These are phyloP conservation scores for Zaprionus davidi DNA, from an alignment of 1,140 invertebrate genomes.

Conservation along the genomic window DNA sequence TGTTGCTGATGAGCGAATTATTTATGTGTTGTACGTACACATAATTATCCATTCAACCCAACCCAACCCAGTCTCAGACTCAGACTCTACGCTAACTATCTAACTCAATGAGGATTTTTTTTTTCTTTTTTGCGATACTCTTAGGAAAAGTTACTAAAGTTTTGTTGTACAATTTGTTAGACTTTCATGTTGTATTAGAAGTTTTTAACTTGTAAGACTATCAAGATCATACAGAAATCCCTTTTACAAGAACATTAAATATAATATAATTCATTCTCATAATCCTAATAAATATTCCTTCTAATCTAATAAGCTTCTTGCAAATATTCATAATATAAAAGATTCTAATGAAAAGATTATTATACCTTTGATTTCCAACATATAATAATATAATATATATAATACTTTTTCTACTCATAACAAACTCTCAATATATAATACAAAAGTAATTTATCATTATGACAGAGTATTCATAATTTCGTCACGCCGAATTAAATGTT, in stretches of 20 bases:
- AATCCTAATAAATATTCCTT: no score
- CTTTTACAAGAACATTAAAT: background rate
- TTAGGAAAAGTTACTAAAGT: background rate
- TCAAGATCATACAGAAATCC: background rate
- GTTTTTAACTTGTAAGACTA: background rate
- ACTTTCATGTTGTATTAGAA: background rate
- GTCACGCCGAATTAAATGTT: slow-evolving; percentile 9
- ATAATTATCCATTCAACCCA: slow-evolving; percentile 68
- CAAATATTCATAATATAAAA: no score
- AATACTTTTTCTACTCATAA: no score
- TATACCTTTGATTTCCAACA: no score
- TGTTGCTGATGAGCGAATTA: slow-evolving; percentile 64
- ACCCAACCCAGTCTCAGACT: background rate
- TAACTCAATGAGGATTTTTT: slow-evolving; percentile 43
- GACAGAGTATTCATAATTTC: slow-evolving; percentile 25
- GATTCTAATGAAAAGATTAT: no score
- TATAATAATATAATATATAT: background rate
- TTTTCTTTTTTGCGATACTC: slow-evolving; percentile 14
- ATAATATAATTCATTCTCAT: no score
- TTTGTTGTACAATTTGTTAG: background rate
- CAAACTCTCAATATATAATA: background rate
- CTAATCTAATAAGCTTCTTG: no score
- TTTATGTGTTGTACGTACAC: slow-evolving; percentile 79
- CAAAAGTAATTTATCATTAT: background rate
- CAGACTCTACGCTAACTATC: slow-evolving; percentile 36